Conservation (phyloP, 2,113 vertebrate genomes). For the Psettodes erumei region DNA sequence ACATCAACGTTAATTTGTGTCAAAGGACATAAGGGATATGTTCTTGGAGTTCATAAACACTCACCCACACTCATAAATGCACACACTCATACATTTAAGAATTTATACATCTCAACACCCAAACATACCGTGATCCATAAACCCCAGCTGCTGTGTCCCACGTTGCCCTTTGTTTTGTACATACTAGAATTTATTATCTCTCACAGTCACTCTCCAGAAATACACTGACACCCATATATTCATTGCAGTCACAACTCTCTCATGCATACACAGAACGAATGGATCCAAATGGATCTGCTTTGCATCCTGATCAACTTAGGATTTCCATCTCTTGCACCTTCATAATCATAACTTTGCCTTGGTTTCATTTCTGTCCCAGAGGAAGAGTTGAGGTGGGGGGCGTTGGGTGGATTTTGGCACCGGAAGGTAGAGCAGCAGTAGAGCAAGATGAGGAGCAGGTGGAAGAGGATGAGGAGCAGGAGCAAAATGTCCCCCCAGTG, state of each 20-base stretch:
- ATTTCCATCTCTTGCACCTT: slow-evolving; percentile 46
- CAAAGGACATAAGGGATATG: slow-evolving; percentile 76
- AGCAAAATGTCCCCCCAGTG: slow-evolving; percentile 60
- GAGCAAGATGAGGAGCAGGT: slow-evolving; percentile 78
- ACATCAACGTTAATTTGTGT: slow-evolving; percentile 61
- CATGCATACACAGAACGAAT: slow-evolving; percentile 55
- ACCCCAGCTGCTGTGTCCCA: slow-evolving; percentile 42
- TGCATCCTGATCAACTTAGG: slow-evolving; percentile 20
- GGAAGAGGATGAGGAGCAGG: slow-evolving; percentile 69
- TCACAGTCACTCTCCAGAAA: slow-evolving; percentile 57
- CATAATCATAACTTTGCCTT: slow-evolving; percentile 35
- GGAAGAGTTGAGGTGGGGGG: slow-evolving; percentile 78
- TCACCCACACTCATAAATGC: slow-evolving; percentile 66
- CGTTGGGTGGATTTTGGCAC: slow-evolving; percentile 80
- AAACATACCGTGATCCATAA: slow-evolving; percentile 62
- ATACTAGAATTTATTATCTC: slow-evolving; percentile 59
- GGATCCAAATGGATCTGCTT: slow-evolving; percentile 44
- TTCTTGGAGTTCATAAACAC: slow-evolving; percentile 61
- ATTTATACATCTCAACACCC: slow-evolving; percentile 75
- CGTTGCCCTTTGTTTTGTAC: slow-evolving; percentile 57
- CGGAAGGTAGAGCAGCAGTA: slow-evolving; percentile 78
- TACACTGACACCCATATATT: slow-evolving; percentile 46
- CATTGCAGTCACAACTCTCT: slow-evolving; percentile 34
- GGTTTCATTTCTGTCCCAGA: slow-evolving; percentile 80
- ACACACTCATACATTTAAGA: slow-evolving; percentile 73